Conservation (phyloP, 2,888 invertebrate genomes). For the Cephus spinipes region DNA sequence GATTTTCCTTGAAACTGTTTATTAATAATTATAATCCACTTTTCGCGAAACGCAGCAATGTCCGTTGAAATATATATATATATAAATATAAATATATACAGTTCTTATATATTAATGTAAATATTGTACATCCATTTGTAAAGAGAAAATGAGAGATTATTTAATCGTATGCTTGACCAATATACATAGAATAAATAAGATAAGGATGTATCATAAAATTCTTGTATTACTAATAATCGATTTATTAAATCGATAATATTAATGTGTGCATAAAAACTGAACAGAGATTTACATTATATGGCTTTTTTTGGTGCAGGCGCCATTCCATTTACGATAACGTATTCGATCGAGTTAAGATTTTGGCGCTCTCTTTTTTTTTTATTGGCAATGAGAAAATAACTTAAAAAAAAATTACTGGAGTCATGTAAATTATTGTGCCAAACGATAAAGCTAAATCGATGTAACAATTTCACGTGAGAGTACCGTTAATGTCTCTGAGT, state of each 20-base stretch:
- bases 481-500: too few species aligned
- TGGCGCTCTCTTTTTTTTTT: too few species aligned
- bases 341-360: too few species aligned
- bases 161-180: conserved; percentile 48
- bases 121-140: conserved; percentile 53
- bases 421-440: conserved; percentile 32
- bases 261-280: conserved; percentile 1
- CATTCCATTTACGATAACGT: too few species aligned
- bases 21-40: too few species aligned
- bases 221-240: not conserved
- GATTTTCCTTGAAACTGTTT: too few species aligned
- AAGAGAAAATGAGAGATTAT: conserved; percentile 31
- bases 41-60: too few species aligned
- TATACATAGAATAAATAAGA: conserved; percentile 23
- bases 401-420: too few species aligned
- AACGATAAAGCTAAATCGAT: conserved; percentile 15
- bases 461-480: too few species aligned
- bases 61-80: too few species aligned
- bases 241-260: not conserved
- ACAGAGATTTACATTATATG: not conserved
- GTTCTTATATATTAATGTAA: conserved; percentile 39
- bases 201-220: conserved; percentile 26
- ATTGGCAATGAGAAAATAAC: too few species aligned
- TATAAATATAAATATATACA: too few species aligned
- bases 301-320: not conserved